Conservation (phyloP, 2,113 vertebrate genomes). For the Arenaria interpres region DNA sequence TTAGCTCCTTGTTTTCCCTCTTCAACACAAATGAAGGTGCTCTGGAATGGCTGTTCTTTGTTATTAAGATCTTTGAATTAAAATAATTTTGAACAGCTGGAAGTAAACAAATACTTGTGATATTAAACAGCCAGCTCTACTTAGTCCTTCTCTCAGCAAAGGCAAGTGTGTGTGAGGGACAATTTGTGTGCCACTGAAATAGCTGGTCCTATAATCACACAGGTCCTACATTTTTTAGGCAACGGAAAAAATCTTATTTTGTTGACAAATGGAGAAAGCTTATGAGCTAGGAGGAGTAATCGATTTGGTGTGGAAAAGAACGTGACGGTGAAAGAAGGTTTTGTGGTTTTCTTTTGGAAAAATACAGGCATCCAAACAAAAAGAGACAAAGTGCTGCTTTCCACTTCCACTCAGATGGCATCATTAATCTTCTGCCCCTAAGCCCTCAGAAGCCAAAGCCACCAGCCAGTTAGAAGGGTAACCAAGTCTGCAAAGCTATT, state of each 20-base stretch:
- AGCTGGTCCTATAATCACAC: neutral
- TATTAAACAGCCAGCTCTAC: constrained; percentile 24
- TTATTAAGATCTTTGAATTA: constrained; percentile 35
- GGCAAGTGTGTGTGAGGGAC: neutral
- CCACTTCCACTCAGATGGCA: neutral
- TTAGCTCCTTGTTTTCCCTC: constrained; percentile 15
- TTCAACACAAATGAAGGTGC: neutral
- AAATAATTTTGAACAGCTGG: constrained; percentile 26
- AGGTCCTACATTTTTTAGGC: neutral
- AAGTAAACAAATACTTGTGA: constrained; percentile 38
- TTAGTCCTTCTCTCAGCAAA: constrained; percentile 12
- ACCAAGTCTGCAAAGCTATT: neutral
- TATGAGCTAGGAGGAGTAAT: neutral
- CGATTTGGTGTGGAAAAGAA: neutral
- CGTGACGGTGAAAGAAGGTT: neutral
- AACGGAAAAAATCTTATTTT: neutral
- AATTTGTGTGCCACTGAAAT: neutral
- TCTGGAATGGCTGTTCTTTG: constrained; percentile 22
- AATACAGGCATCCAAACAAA: neutral
- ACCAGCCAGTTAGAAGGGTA: neutral
- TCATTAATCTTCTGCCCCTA: neutral
- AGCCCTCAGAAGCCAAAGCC: neutral
- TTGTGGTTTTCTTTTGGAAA: neutral
- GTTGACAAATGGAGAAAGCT: neutral
- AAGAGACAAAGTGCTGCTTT: neutral